Evolutionary conservation across 2,797 vertebrate species (phyloP), one percentile per base, ranked within the genome.

Genomic region (Remorina albescens): DNA sequence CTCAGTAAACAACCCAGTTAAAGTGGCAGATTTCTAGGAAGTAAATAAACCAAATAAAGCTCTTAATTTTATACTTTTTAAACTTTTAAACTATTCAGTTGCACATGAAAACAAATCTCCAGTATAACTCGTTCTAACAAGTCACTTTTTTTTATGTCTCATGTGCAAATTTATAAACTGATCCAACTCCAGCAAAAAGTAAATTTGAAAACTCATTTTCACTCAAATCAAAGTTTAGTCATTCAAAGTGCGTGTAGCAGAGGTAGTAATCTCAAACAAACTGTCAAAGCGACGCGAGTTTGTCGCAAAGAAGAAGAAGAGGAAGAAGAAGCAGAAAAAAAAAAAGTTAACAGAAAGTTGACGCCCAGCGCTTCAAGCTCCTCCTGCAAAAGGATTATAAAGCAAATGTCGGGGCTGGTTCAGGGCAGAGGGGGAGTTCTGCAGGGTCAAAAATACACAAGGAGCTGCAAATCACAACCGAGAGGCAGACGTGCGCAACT

Each of bases 391-490:
- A 62, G 49, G 74, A 83, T 92, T 93, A 93, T 86, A 95, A 95
- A 92, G 93, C 87, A 85, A 93, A 93, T 88, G 91, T 90, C 71
- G 62, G 68, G 39, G 76, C 64, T 60, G 54, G 67, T 53, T 66
- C 81, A 67, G 90, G 86, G 88, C 90, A 94, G 91, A 94, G 94
- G 93, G 94, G 94, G 89, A 91, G 92, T 89, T 89, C 90, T 92
- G 90, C 88, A 91, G 92, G 93, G 91, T 82, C 84, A 61, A 67
- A 67, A 86, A 89, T 10, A 78, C 71, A 74, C 86, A 80, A n/a
- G 83, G 83, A 90, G 76, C 86, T 63, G 82, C 81, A 32, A 55
- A 87, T 56, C 86, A 82, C n/a, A n/a, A n/a, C n/a, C n/a, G 68
- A 85, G 76, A 67, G 26, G 89, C 83, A 90, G 83, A 89, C 77